These are phyloP conservation scores for Anser brachyrhynchus DNA, from an alignment of 2,113 vertebrate genomes.

Conservation along the genomic window DNA sequence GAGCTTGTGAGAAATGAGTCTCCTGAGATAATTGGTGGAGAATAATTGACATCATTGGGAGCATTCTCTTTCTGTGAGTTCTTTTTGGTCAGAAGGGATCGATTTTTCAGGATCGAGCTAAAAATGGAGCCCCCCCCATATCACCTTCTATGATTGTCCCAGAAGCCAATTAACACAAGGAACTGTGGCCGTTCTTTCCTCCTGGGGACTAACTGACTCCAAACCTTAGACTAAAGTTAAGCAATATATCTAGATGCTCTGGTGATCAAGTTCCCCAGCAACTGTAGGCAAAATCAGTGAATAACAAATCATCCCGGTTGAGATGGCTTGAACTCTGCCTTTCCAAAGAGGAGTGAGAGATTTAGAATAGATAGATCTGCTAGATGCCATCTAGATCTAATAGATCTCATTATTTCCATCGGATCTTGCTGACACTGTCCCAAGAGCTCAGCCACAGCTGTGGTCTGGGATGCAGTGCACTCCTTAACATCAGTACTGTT, in stretches of 20 bases:
- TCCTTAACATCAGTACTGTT: background rate
- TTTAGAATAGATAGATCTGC: background rate
- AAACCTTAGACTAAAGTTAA: background rate
- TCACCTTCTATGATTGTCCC: slow-evolving; percentile 48
- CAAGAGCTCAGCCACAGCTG: background rate
- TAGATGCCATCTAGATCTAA: background rate
- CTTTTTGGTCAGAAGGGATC: slow-evolving; percentile 43
- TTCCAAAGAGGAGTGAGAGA: background rate
- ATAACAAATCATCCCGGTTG: background rate
- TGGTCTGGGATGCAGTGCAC: background rate
- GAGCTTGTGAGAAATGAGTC: slow-evolving; percentile 44
- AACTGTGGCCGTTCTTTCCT: slow-evolving; percentile 7
- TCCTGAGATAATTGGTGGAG: slow-evolving; percentile 35
- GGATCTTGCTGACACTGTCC: background rate
- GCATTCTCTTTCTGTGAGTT: slow-evolving; percentile 19
- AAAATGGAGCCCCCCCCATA: slow-evolving; percentile 26
- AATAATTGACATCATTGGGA: slow-evolving; percentile 57
- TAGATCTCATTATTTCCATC: background rate
- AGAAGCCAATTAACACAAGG: slow-evolving; percentile 53
- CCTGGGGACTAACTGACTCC: background rate
- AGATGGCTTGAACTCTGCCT: background rate
- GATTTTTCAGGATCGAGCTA: slow-evolving; percentile 42
- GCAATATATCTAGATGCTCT: background rate
- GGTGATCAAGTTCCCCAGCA: background rate
- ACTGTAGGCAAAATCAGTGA: background rate